Percentiles rank a stretch among this genome's conserved stretches.
Conservation (phyloP, 2,888 invertebrate species). For the Cheilosia scutellata region DNA sequence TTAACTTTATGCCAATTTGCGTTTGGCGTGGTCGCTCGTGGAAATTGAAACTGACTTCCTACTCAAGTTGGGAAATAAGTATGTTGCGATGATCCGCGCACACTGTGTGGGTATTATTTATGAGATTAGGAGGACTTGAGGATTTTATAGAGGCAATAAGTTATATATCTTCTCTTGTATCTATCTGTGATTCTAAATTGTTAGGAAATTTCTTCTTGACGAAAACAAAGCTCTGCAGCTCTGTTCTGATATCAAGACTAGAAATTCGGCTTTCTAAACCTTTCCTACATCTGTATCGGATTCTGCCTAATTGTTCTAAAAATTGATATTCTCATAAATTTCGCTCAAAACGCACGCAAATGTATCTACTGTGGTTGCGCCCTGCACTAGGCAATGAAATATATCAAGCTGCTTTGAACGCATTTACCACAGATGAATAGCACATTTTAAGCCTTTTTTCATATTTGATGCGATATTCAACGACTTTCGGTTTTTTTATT, state of each 20-base stretch:
- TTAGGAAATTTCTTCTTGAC: not conserved
- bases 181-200: not conserved
- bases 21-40: conserved; percentile 16
- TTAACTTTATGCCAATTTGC: not conserved
- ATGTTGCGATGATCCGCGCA: conserved; percentile 4
- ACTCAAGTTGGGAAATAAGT: conserved; percentile 14
- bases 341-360: too few species aligned
- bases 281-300: too few species aligned
- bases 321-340: too few species aligned
- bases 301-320: too few species aligned
- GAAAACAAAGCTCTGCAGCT: not conserved
- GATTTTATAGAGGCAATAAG: not conserved
- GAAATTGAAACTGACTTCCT: conserved; percentile 41
- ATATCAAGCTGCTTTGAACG: not conserved
- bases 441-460: too few species aligned
- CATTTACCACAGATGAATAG: too few species aligned
- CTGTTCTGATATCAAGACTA: too few species aligned
- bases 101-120: conserved; percentile 50
- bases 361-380: too few species aligned
- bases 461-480: fast-evolving
- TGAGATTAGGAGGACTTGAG: conserved; percentile 28
- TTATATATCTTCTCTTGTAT: not conserved
- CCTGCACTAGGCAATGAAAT: too few species aligned
- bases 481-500: too few species aligned
- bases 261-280: too few species aligned